Conservation (phyloP, 2,888 invertebrate species). For the Nomada goodeniana region DNA sequence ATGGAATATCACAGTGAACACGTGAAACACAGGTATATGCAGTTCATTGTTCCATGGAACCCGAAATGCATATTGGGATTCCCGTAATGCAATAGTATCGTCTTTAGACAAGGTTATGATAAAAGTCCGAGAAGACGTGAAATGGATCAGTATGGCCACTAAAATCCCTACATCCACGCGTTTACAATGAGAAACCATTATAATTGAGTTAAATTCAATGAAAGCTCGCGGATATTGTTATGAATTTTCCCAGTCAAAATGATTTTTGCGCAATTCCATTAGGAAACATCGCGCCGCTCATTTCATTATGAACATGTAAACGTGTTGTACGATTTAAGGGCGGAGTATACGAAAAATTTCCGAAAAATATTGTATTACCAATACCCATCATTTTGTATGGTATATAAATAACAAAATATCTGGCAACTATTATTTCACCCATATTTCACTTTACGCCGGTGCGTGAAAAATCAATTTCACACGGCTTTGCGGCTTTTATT, state of each 20-base stretch:
- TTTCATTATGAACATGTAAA: too few relatives aligned
- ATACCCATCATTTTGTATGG: too few relatives aligned
- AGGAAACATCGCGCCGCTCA: too few relatives aligned
- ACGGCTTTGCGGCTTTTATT: constrained; percentile 21
- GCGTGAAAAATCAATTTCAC: constrained; percentile 15
- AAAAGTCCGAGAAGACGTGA: neutral
- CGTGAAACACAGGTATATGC: neutral
- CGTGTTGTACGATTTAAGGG: too few relatives aligned
- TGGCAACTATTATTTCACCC: neutral
- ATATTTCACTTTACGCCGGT: neutral
- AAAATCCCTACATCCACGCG: neutral
- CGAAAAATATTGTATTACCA: too few relatives aligned
- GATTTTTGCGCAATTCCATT: too few relatives aligned
- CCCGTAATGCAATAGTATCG: neutral
- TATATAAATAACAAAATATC: neutral
- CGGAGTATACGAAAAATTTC: too few relatives aligned
- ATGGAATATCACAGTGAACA: neutral
- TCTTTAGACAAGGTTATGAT: neutral
- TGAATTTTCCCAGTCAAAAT: neutral
- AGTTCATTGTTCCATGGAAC: constrained; percentile 2
- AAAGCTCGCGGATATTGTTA: neutral
- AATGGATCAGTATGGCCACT: constrained; percentile 2
- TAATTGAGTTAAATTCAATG: constrained; percentile 15
- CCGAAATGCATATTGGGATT: neutral
- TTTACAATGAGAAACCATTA: neutral